Evolutionary conservation across 2,113 vertebrate genomes (phyloP).

Genomic region (Buteo buteo): DNA sequence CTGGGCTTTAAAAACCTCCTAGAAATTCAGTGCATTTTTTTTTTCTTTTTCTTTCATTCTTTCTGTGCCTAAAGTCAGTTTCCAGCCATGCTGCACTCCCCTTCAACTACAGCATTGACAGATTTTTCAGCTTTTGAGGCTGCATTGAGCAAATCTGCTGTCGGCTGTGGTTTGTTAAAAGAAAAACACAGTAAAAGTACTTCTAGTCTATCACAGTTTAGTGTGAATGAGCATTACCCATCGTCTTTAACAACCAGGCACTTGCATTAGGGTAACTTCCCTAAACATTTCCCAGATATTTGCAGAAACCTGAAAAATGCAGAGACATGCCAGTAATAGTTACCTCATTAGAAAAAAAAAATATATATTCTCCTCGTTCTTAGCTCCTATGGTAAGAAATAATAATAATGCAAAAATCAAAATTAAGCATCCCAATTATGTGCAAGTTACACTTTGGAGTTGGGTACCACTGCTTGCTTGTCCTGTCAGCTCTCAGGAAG

Average conservation of each 20-base stretch:
- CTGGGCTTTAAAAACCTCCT: background rate
- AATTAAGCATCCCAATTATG: background rate
- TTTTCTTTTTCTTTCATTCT: background rate
- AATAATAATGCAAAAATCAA: background rate
- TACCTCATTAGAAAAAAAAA: background rate
- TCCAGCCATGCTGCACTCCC: background rate
- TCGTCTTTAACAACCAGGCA: background rate
- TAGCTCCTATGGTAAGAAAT: conserved; percentile 11
- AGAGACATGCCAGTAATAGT: conserved; percentile 7
- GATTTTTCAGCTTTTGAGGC: background rate
- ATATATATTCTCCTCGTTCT: background rate
- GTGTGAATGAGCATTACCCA: conserved; percentile 2
- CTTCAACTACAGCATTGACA: background rate
- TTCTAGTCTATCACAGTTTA: conserved; percentile 23
- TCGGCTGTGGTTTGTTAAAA: background rate
- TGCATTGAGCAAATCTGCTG: background rate
- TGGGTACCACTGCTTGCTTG: background rate
- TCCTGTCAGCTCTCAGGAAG: background rate
- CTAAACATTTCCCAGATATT: background rate
- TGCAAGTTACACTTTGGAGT: background rate
- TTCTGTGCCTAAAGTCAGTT: background rate
- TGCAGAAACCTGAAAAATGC: conserved; percentile 28
- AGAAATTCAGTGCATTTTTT: background rate
- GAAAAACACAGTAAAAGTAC: background rate
- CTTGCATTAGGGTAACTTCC: background rate